A percentile compares a stretch with the other conserved stretches of the same genome.
Conservation (phyloP, 2,797 vertebrate species). For the Synaphobranchus kaupii region DNA sequence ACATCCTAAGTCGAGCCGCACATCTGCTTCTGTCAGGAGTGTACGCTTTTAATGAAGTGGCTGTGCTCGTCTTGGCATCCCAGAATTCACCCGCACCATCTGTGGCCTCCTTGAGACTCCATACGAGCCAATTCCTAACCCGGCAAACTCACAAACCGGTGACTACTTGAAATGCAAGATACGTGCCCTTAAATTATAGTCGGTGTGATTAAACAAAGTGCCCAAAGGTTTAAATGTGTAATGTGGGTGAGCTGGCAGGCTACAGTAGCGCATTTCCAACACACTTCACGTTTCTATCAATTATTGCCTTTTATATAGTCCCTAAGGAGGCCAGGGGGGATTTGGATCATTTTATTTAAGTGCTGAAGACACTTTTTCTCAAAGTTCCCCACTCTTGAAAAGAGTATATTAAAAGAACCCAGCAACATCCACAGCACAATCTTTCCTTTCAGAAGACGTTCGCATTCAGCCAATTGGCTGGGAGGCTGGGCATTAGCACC, state of each 20-base stretch:
- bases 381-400: slow-evolving; percentile 21
- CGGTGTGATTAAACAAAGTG: slow-evolving; percentile 4
- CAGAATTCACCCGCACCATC: slow-evolving; percentile 9
- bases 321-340: slow-evolving; percentile 55
- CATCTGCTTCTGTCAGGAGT: slow-evolving; percentile 55
- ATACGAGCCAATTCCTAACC: background rate
- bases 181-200: slow-evolving; percentile 5
- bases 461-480: slow-evolving; percentile 32
- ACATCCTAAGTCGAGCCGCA: slow-evolving; percentile 32
- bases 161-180: background rate
- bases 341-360: slow-evolving; percentile 63
- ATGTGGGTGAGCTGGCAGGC: background rate
- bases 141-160: background rate
- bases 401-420: slow-evolving; percentile 32
- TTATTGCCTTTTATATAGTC: slow-evolving; percentile 63
- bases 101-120: background rate
- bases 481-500: slow-evolving; percentile 43
- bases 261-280: background rate
- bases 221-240: slow-evolving; percentile 7
- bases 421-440: slow-evolving; percentile 55
- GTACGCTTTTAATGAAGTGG: slow-evolving; percentile 28
- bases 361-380: slow-evolving; percentile 48
- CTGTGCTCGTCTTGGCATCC: background rate
- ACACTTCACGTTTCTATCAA: slow-evolving; percentile 64
- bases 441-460: slow-evolving; percentile 39